These are phyloP conservation scores for Tenthredo scrophulariae DNA, from an alignment of 2,888 invertebrate genomes.

Conservation along the genomic window DNA sequence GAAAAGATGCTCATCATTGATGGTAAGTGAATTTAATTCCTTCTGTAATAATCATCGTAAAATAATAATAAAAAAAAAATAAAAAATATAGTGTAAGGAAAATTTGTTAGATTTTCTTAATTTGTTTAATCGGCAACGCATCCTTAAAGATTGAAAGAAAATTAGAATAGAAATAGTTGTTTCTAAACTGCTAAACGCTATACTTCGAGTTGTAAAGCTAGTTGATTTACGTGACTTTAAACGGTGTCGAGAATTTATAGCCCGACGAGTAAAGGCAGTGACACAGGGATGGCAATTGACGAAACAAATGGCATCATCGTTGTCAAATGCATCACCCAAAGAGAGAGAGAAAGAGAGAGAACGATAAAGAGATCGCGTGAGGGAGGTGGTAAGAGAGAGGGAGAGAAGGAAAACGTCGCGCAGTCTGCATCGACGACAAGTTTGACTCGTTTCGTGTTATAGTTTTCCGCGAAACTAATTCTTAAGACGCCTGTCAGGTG, in stretches of 20 bases:
- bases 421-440: not conserved
- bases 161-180: not conserved
- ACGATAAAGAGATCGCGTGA: conserved; percentile 30
- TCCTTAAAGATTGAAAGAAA: not conserved
- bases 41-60: not conserved
- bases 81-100: too few relatives aligned
- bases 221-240: conserved; percentile 10
- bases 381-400: not conserved
- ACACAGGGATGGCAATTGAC: not conserved
- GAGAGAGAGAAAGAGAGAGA: conserved; percentile 47
- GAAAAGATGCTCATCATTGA: conserved; percentile 77
- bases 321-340: not conserved
- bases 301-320: conserved; percentile 14
- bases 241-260: not conserved
- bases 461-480: conserved; percentile 15
- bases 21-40: conserved; percentile 66
- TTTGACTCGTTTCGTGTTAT: conserved; percentile 1
- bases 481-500: not conserved
- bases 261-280: not conserved
- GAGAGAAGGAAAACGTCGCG: conserved; percentile 7
- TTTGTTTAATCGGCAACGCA: not conserved
- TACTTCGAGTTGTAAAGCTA: not conserved
- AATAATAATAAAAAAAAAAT: too few relatives aligned
- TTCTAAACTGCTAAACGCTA: not conserved
- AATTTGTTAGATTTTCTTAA: not conserved